Evolutionary conservation across 92 coral and sea anemone genomes (phyloP), one percentile per base, ranked within the genome.

Genomic region (Heteractis magnifica): DNA sequence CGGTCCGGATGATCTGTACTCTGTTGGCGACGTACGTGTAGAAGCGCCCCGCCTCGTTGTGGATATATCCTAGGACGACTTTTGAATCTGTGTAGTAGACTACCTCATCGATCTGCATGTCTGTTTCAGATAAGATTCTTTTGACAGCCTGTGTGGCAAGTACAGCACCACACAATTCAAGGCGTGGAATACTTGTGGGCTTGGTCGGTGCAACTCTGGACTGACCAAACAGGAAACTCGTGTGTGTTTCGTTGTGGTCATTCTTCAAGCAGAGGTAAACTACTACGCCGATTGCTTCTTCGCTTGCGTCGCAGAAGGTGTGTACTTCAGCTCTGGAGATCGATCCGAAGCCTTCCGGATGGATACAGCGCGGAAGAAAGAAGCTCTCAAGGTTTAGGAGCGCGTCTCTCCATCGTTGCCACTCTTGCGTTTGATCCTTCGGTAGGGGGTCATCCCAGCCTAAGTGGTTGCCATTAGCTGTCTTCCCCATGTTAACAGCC

Each of bases 391-490:
- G 64, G 77, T 78, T 52, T n/a, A 70, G n/a, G 14, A 85, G 77
- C 0, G 80, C 34, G 50, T 56, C 76, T 49, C 78, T 48, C 89
- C 92, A 89, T 49, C 87, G 56, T 81, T 89, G 89, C 92, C 89
- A 85, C 85, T 85, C 85, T 49, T 64, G 44, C 81, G 71, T 49
- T 10, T 82, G 86, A 23, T 79, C 50, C 15, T 88, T 79, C 49
- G 91, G 92, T 13, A 85, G 81, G 21, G 89, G 89, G 60, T 88
- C 89, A 62, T 88, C 92, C 92, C 92, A 88, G 8, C 75, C 71
- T n/a, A 88, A 13, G 7, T 79, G 91, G 6, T 20, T 41, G 19
- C 78, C 82, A 6, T 84, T 53, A 53, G 59, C 71, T 65, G 80
- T 48, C 83, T 81, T 89, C 26, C 86, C 86, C 77, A 77, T 23